A percentile compares a stretch with the other conserved stretches of the same genome.
phyloP scores from a whole-genome alignment of 2,797 vertebrate species.

The Acanthiza pusilla region DNA sequence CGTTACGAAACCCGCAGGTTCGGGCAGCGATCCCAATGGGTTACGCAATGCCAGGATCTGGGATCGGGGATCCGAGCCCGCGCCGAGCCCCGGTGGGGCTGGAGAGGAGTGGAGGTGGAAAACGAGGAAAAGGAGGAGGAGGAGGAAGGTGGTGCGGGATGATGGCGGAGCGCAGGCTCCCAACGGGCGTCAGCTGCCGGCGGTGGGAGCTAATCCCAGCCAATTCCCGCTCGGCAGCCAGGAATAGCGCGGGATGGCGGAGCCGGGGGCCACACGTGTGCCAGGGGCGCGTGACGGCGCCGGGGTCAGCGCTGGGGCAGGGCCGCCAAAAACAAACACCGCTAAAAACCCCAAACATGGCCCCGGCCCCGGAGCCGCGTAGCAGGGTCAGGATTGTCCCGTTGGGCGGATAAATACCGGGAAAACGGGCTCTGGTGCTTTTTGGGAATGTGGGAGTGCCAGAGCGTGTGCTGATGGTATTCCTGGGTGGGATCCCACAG shows the following conservation, averaged over 20 bases:
- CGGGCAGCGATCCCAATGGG: fast-evolving
- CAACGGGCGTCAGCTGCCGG: neutral
- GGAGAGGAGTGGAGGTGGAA: neutral
- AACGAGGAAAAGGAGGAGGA: neutral
- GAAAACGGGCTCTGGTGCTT: fast-evolving
- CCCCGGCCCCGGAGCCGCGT: fast-evolving
- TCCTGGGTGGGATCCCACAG: neutral
- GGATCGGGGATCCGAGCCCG: neutral
- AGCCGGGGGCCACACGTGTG: neutral
- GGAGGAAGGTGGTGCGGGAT: neutral
- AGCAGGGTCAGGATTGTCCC: fast-evolving
- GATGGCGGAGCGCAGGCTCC: neutral
- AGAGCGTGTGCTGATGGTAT: fast-evolving
- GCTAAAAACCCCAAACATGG: neutral
- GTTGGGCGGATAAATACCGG: fast-evolving
- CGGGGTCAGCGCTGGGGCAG: neutral
- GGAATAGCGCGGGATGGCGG: neutral
- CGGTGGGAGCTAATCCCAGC: neutral
- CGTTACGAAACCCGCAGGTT: neutral
- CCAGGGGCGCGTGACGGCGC: neutral
- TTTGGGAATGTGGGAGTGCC: fast-evolving
- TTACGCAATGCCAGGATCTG: fast-evolving
- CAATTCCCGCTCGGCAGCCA: neutral
- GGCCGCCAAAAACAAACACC: neutral
- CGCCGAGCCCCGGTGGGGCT: fast-evolving